These are phyloP conservation scores for Leucoma salicis DNA, from an alignment of 2,888 invertebrate genomes.

Conservation along the genomic window DNA sequence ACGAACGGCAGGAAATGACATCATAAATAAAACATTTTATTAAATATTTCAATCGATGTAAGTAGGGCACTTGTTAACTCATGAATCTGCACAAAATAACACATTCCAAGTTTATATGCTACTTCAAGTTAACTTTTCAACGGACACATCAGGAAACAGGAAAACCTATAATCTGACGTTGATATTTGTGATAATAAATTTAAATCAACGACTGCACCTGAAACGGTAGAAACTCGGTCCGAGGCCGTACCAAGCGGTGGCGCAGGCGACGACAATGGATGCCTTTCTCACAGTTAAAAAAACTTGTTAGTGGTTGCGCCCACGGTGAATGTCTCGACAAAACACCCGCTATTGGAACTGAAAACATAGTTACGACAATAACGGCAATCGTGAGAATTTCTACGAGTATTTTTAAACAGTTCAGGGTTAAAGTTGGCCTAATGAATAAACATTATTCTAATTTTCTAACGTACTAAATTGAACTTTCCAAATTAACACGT, in stretches of 20 bases:
- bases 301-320: conserved; percentile 44
- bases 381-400: conserved; percentile 24
- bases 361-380: conserved; percentile 31
- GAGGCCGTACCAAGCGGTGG: conserved; percentile 40
- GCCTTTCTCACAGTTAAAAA: conserved; percentile 57
- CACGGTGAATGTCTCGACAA: conserved; percentile 31
- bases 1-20: too few relatives aligned
- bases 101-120: too few relatives aligned
- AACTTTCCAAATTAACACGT: too few relatives aligned
- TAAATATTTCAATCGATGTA: background rate
- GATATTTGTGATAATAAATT: conserved; percentile 39
- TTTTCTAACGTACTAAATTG: too few relatives aligned
- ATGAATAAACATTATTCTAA: too few relatives aligned
- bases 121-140: too few relatives aligned
- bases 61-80: background rate
- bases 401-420: too few relatives aligned
- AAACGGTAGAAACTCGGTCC: conserved; percentile 33
- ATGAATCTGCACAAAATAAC: too few relatives aligned
- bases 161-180: conserved; percentile 26
- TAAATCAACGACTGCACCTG: conserved; percentile 28
- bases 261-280: conserved; percentile 43
- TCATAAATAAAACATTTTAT: too few relatives aligned
- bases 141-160: too few relatives aligned
- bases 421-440: too few relatives aligned
- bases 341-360: conserved; percentile 30